phyloP scores from a whole-genome alignment of 2,888 invertebrate genomes.

The Calliphora vomitoria region DNA sequence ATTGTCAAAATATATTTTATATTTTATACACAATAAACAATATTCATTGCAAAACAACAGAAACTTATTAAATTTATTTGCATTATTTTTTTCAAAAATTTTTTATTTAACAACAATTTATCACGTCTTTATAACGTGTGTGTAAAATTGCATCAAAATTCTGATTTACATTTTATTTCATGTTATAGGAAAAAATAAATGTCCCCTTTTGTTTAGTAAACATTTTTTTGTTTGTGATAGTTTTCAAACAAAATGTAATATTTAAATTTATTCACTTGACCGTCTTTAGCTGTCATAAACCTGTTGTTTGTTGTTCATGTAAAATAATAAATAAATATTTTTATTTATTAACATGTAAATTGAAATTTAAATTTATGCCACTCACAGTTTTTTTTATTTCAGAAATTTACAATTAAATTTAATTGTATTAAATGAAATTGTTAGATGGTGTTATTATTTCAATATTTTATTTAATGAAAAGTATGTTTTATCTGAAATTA shows the following conservation, averaged over 20 bases:
- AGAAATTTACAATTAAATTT: neutral
- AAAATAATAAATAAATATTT: slow-evolving; percentile 24
- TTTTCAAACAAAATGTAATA: slow-evolving; percentile 9
- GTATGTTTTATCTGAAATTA: no score
- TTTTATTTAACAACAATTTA: slow-evolving; percentile 36
- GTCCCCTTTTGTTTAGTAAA: slow-evolving; percentile 7
- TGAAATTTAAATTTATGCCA: slow-evolving; percentile 5
- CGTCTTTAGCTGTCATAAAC: slow-evolving; percentile 1
- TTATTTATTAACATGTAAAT: slow-evolving; percentile 15
- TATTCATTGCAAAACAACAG: neutral
- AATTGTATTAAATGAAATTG: neutral
- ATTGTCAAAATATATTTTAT: neutral
- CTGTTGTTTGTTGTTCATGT: neutral
- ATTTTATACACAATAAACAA: no score
- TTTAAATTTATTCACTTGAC: slow-evolving; percentile 43
- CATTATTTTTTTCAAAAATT: slow-evolving; percentile 7
- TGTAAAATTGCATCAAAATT: slow-evolving; percentile 20
- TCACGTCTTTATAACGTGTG: slow-evolving; percentile 33
- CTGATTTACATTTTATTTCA: neutral
- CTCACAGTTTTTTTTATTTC: neutral
- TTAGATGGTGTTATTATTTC: no score
- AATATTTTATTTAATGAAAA: no score
- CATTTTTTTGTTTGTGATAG: neutral
- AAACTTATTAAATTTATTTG: slow-evolving; percentile 1
- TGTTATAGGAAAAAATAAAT: neutral